Percentiles rank a stretch among this genome's conserved stretches.
phyloP scores from a whole-genome alignment of 1,140 invertebrate genomes.

The Magallana ariakensis region DNA sequence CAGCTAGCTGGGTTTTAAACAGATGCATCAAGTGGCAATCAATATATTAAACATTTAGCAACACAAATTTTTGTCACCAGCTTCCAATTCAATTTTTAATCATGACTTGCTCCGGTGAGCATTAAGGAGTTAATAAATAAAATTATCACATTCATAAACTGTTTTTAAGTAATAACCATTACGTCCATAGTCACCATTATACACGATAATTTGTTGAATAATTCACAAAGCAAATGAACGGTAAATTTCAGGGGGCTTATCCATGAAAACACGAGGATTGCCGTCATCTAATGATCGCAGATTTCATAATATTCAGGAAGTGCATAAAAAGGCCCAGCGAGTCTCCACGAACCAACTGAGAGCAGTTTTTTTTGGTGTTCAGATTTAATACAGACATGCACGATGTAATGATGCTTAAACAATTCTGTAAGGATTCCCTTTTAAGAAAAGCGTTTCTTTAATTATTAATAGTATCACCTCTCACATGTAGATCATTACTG shows the following conservation, averaged over 20 bases:
- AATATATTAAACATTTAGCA: conserved; percentile 32
- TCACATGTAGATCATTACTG: no score
- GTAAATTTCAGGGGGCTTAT: not conserved
- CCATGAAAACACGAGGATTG: not conserved
- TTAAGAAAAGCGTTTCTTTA: no score
- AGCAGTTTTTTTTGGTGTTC: no score
- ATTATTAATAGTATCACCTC: no score
- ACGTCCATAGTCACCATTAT: not conserved
- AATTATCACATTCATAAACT: not conserved
- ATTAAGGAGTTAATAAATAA: conserved; percentile 13
- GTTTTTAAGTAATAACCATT: not conserved
- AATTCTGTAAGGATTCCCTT: no score
- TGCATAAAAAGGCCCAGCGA: not conserved
- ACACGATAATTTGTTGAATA: not conserved
- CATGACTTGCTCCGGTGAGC: not conserved
- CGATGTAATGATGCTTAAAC: no score
- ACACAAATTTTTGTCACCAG: conserved; percentile 4
- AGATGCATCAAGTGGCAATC: conserved; percentile 15
- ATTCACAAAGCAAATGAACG: not conserved
- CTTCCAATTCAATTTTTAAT: conserved; percentile 36
- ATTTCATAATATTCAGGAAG: not conserved
- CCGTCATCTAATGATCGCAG: not conserved
- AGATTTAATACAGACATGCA: no score
- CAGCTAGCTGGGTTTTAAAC: not conserved
- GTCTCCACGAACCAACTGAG: no score